phyloP scores from a whole-genome alignment of 2,797 vertebrate species.

The Centroberyx gerrardi region DNA sequence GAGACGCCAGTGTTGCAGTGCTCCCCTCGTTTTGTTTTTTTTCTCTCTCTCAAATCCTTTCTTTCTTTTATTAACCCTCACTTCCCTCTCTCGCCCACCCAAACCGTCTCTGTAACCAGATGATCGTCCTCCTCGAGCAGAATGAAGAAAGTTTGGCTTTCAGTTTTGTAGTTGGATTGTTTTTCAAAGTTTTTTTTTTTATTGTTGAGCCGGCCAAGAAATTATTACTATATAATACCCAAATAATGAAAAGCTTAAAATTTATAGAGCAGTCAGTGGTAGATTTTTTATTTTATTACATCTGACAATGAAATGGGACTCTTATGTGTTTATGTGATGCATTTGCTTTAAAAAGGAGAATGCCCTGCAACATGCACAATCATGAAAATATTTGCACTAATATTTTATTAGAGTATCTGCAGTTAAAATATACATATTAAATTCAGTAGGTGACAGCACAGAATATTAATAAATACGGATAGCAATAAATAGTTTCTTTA shows the following conservation, averaged over 20 bases:
- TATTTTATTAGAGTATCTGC: conserved; percentile 1
- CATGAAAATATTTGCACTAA: background rate
- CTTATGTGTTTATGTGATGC: background rate
- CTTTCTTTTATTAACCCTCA: conserved; percentile 50
- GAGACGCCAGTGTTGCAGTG: conserved; percentile 54
- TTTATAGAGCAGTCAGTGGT: background rate
- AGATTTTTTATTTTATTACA: background rate
- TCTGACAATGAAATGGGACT: background rate
- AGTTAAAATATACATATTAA: conserved; percentile 18
- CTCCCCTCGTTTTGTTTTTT: conserved; percentile 20
- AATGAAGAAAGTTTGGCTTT: background rate
- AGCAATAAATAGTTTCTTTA: background rate
- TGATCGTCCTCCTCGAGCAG: conserved; percentile 1
- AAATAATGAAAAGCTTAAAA: background rate
- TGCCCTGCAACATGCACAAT: background rate
- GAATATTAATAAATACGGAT: background rate
- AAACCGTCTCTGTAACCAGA: conserved; percentile 3
- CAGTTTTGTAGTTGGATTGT: background rate
- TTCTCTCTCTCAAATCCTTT: conserved; percentile 26
- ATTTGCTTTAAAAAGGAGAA: background rate
- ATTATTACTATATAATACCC: background rate
- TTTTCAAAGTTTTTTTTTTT: conserved; percentile 4
- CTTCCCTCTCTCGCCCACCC: conserved; percentile 12
- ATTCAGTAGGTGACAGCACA: background rate
- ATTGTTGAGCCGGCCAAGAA: conserved; percentile 22